These are phyloP conservation scores for Mobula hypostoma DNA, from an alignment of 2,113 vertebrate genomes.

Conservation along the genomic window DNA sequence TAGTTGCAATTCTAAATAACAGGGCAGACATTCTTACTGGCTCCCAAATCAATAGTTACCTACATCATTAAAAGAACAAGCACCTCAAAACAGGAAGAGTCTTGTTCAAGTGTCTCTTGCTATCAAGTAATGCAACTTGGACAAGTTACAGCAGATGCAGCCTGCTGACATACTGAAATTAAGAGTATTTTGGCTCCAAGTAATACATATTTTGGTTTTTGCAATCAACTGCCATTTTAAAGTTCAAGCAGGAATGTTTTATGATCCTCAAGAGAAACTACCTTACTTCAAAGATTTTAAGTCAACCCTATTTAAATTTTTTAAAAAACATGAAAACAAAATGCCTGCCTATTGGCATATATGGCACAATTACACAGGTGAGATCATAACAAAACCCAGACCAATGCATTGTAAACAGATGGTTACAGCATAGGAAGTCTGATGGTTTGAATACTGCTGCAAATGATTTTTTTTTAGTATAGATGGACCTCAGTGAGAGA, in stretches of 20 bases:
- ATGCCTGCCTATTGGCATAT: background rate
- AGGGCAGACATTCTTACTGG: background rate
- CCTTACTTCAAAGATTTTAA: background rate
- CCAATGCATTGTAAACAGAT: background rate
- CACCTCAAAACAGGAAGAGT: background rate
- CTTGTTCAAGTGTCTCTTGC: background rate
- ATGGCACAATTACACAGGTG: background rate
- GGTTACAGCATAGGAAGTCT: background rate
- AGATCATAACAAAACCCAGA: background rate
- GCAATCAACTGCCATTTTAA: background rate
- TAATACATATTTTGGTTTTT: background rate
- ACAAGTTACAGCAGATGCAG: background rate
- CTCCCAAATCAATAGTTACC: background rate
- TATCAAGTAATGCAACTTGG: background rate
- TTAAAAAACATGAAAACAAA: background rate
- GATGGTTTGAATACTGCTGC: background rate
- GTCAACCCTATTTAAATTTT: background rate
- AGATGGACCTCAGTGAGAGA: background rate
- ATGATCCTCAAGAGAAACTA: background rate
- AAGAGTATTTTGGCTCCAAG: background rate
- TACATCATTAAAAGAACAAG: background rate
- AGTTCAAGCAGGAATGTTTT: background rate
- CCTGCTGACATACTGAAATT: background rate
- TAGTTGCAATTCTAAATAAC: background rate
- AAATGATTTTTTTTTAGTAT: background rate